These are phyloP conservation scores for Salvator merianae DNA, from an alignment of 2,113 vertebrate species.

Conservation along the genomic window DNA sequence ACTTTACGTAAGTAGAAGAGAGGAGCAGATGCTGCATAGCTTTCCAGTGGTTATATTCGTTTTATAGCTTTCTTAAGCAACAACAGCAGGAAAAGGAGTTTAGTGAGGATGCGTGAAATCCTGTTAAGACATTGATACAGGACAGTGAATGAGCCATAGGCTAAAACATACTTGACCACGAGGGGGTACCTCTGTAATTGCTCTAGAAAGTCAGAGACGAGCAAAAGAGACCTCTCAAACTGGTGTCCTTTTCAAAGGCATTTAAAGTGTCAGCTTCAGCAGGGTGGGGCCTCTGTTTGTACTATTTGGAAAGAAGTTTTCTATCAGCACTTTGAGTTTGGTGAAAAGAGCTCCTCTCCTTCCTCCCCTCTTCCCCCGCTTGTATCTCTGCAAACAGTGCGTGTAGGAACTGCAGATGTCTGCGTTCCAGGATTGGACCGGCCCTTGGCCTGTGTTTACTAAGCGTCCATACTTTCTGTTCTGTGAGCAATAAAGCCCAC, in stretches of 20 bases:
- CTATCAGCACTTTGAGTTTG: background rate
- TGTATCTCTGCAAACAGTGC: background rate
- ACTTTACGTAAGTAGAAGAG: background rate
- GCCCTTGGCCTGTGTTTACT: slow-evolving; percentile 20
- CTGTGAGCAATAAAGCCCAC: background rate
- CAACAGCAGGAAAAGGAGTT: background rate
- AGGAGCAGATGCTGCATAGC: background rate
- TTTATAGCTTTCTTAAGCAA: background rate
- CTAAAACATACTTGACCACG: background rate
- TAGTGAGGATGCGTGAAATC: background rate
- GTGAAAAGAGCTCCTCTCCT: background rate
- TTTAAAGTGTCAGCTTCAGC: background rate
- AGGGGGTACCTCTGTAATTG: background rate
- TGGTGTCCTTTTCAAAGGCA: background rate
- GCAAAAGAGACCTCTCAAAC: background rate
- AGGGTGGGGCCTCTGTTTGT: background rate
- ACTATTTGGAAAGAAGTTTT: background rate
- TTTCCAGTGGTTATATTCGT: no score
- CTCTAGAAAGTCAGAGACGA: background rate
- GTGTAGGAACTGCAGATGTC: background rate
- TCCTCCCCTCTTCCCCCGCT: background rate
- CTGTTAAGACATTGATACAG: background rate
- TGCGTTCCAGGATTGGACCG: background rate
- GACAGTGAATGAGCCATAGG: background rate
- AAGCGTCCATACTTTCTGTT: slow-evolving; percentile 25